Conservation (phyloP, 2,113 vertebrate genomes). For the Passer montanus region DNA sequence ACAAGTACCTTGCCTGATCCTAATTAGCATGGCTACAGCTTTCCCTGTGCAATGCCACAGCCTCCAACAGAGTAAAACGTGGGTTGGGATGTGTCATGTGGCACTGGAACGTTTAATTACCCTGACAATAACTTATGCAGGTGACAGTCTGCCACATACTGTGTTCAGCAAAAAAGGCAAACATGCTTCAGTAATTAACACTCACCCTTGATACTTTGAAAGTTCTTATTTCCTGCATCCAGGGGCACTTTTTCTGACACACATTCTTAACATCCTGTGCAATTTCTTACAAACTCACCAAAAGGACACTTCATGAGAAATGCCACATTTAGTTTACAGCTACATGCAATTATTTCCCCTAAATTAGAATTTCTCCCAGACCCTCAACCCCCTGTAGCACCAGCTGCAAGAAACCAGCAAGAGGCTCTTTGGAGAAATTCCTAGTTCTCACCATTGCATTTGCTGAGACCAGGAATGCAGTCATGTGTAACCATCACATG, state of each 20-base stretch:
- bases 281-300: not conserved
- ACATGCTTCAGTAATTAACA: not conserved
- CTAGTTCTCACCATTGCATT: not conserved
- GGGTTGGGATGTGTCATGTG: not conserved
- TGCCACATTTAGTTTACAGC: not conserved
- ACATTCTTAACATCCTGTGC: not conserved
- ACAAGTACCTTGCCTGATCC: not conserved
- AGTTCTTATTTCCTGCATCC: not conserved
- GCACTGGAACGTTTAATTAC: not conserved
- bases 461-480: not conserved
- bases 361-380: not conserved
- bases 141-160: not conserved
- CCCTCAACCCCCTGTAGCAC: not conserved
- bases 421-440: not conserved
- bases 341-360: not conserved
- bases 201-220: not conserved
- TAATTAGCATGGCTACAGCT: not conserved
- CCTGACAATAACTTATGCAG: not conserved
- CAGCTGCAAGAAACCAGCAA: not conserved
- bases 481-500: fast-evolving
- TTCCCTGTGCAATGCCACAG: not conserved
- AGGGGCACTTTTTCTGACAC: not conserved
- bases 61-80: not conserved
- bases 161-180: not conserved
- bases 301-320: not conserved